phyloP scores from a whole-genome alignment of 2,888 invertebrate genomes.

The Belgica antarctica region DNA sequence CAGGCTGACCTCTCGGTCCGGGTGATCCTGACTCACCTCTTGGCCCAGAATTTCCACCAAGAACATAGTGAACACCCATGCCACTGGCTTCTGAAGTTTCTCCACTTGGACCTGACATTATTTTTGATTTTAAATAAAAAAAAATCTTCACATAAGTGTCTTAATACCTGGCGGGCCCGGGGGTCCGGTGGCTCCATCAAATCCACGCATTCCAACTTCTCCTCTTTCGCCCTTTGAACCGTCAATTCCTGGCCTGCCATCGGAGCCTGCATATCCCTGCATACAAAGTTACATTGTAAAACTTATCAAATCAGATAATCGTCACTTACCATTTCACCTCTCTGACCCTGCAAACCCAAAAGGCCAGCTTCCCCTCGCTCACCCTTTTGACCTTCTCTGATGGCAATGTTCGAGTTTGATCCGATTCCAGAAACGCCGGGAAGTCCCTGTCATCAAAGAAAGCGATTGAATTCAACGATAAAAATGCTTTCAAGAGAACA shows the following conservation, averaged over 20 bases:
- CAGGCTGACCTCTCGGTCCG: slow-evolving; percentile 13
- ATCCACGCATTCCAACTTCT: neutral
- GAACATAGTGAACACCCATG: neutral
- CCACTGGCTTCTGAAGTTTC: neutral
- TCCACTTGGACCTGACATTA: neutral
- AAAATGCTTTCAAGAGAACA: slow-evolving; percentile 1
- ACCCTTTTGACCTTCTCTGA: slow-evolving; percentile 34
- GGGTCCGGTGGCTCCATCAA: slow-evolving; percentile 49
- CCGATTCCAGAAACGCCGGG: neutral
- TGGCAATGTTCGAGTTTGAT: neutral
- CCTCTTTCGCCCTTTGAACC: neutral
- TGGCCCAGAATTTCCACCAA: neutral
- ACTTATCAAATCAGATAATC: too few species aligned
- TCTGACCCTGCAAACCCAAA: slow-evolving; percentile 54
- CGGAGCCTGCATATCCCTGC: neutral
- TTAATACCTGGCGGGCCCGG: slow-evolving; percentile 54
- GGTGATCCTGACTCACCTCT: slow-evolving; percentile 19
- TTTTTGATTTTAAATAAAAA: too few species aligned
- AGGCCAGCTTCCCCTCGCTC: slow-evolving; percentile 58
- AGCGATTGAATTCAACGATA: neutral
- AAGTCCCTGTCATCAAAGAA: neutral
- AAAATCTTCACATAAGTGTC: neutral
- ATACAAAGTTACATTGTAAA: neutral
- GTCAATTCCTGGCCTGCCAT: neutral
- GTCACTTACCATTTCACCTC: slow-evolving; percentile 6